Evolutionary conservation across 2,797 vertebrate species (phyloP).

Genomic region (Girardinus metallicus): DNA sequence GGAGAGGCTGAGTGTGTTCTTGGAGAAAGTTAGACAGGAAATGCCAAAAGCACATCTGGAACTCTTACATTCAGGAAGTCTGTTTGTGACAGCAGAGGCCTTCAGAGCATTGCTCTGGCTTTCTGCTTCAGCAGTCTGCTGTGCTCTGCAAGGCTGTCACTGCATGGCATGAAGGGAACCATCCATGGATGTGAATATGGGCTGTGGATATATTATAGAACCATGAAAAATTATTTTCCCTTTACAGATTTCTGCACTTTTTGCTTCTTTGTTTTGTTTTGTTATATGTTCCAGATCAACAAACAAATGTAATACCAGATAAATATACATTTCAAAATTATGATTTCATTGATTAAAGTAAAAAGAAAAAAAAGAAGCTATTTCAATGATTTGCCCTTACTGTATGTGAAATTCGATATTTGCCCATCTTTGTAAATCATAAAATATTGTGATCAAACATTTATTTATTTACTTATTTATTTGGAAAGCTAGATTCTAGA

Average conservation of each 20-base stretch:
- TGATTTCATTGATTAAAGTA: neutral
- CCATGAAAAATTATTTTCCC: neutral
- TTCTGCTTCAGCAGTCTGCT: constrained; percentile 47
- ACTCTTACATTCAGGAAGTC: constrained; percentile 83
- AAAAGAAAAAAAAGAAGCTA: neutral
- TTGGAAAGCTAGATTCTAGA: neutral
- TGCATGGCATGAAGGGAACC: constrained; percentile 14
- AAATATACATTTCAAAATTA: neutral
- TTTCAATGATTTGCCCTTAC: neutral
- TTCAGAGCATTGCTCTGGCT: constrained; percentile 53
- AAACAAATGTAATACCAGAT: neutral
- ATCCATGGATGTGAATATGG: constrained; percentile 26
- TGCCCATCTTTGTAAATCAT: neutral
- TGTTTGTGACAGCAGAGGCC: constrained; percentile 75
- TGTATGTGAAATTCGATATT: neutral
- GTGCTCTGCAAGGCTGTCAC: constrained; percentile 46
- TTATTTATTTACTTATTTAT: neutral
- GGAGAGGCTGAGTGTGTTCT: constrained; percentile 76
- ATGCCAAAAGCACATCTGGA: constrained; percentile 84
- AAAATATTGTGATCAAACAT: neutral
- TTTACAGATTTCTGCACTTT: neutral
- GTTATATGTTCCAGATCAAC: neutral
- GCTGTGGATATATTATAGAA: neutral
- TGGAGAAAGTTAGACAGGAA: constrained; percentile 80
- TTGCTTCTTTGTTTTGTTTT: neutral